phyloP scores from a whole-genome alignment of 1,140 invertebrate genomes.

The Apis mellifera region Amel_HAv3.1 CM009945.2:2457501-2458000 shows the following conservation, averaged over 20 bases:
- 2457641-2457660: slow-evolving; percentile 12
- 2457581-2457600: background rate
- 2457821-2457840: background rate
- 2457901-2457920: background rate
- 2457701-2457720: background rate
- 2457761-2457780: background rate
- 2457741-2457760: background rate
- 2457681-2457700: background rate
- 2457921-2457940: no score
- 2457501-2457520: slow-evolving; percentile 62
- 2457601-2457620: background rate
- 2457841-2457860: background rate
- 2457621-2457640: background rate
- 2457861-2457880: background rate
- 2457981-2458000: background rate
- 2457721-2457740: background rate
- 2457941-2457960: background rate
- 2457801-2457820: background rate
- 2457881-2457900: background rate
- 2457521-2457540: slow-evolving; percentile 68
- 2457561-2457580: background rate
- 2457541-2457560: slow-evolving; percentile 41
- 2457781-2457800: background rate
- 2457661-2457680: background rate
- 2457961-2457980: background rate